phyloP scores from a whole-genome alignment of 1,140 invertebrate species.

The Cydia pomonella region DNA sequence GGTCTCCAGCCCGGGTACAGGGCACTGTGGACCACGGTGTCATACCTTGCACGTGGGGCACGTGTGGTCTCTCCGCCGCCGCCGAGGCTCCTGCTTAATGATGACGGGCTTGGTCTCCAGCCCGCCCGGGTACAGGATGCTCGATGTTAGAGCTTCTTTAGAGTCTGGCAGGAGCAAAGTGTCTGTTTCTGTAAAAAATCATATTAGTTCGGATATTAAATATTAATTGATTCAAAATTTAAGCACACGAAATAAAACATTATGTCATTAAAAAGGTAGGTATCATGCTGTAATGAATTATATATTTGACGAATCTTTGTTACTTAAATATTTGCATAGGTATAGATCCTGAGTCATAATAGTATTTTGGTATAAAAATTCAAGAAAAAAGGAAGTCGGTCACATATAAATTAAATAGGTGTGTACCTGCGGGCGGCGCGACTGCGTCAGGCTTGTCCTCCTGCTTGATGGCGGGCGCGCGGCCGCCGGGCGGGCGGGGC shows the following conservation, averaged over 20 bases:
- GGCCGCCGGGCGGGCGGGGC: constrained; percentile 30
- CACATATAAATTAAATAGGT: too few relatives aligned
- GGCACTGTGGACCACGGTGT: too few relatives aligned
- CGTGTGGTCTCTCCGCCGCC: constrained; percentile 59
- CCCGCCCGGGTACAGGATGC: constrained; percentile 55
- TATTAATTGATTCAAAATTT: too few relatives aligned
- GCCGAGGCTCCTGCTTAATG: constrained; percentile 80
- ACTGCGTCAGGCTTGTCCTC: constrained; percentile 65
- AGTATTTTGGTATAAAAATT: too few relatives aligned
- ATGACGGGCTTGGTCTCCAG: constrained; percentile 68
- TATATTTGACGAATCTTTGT: neutral
- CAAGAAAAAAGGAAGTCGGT: too few relatives aligned
- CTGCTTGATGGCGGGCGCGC: constrained; percentile 58
- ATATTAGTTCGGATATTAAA: constrained; percentile 33
- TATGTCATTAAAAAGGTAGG: too few relatives aligned
- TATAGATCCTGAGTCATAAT: too few relatives aligned
- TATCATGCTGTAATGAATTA: too few relatives aligned
- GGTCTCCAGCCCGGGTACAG: too few relatives aligned
- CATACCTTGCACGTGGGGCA: constrained; percentile 74
- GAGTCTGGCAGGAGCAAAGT: constrained; percentile 56
- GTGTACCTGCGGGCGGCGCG: neutral
- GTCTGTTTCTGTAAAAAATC: constrained; percentile 38
- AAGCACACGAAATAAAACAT: too few relatives aligned
- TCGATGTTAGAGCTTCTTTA: constrained; percentile 54
- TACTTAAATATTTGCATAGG: neutral